These are phyloP conservation scores for Gobio occitaniae DNA, from an alignment of 2,797 vertebrate genomes.

Conservation along the genomic window DNA sequence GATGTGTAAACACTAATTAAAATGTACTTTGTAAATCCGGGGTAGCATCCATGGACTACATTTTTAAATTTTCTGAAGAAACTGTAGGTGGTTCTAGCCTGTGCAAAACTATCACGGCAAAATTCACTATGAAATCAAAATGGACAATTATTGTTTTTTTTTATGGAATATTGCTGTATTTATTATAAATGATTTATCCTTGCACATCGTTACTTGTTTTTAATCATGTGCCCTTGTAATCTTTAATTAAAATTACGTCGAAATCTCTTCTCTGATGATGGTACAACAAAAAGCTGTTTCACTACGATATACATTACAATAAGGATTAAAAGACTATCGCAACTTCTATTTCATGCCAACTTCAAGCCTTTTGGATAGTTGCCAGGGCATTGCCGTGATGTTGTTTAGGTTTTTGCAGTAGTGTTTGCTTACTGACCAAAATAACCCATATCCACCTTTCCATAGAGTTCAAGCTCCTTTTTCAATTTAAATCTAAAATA, in stretches of 20 bases:
- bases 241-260: background rate
- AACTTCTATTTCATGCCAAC: background rate
- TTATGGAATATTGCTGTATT: no score
- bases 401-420: background rate
- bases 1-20: conserved; percentile 11
- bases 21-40: background rate
- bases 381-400: background rate
- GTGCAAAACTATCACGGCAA: background rate
- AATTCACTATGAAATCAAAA: background rate
- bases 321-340: background rate
- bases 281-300: background rate
- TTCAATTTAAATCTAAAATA: background rate
- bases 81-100: background rate
- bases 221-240: background rate
- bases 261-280: background rate
- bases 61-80: background rate
- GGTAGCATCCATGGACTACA: background rate
- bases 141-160: no score
- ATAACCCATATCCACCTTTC: background rate
- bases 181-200: background rate
- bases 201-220: background rate
- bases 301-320: background rate
- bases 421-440: background rate
- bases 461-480: background rate
- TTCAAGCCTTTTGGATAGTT: background rate